A percentile compares a stretch with the other conserved stretches of the same genome.
These are phyloP conservation scores for Pachliopta kotzebuea DNA, from an alignment of 2,888 invertebrate genomes.

Conservation along the genomic window DNA sequence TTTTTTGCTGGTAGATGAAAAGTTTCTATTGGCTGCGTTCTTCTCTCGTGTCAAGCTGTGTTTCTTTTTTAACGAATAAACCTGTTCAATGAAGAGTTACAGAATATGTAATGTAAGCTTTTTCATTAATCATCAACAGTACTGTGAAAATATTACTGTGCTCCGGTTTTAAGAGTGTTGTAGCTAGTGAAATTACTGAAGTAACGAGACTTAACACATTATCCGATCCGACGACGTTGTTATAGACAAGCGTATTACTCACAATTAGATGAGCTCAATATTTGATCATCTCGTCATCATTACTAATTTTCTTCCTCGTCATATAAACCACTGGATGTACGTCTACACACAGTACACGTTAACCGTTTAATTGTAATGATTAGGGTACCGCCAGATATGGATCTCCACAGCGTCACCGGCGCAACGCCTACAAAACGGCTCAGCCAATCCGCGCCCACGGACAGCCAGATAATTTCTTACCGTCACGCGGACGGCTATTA, in stretches of 20 bases:
- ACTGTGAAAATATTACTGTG: no score
- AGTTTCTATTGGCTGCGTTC: constrained; percentile 17
- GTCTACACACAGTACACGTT: background rate
- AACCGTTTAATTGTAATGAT: constrained; percentile 14
- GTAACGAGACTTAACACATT: no score
- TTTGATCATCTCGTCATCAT: no score
- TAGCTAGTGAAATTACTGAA: no score
- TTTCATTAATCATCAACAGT: no score
- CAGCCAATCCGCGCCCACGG: constrained; percentile 14
- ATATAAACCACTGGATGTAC: background rate
- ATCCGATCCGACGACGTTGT: no score
- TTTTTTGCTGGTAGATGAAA: constrained; percentile 17
- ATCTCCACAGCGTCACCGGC: constrained; percentile 10
- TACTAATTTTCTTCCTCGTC: no score
- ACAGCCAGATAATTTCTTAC: constrained; percentile 5
- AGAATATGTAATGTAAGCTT: no score
- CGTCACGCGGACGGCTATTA: constrained; percentile 16
- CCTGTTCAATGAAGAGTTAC: background rate
- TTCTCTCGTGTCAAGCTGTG: background rate
- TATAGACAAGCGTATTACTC: no score
- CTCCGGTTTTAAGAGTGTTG: no score
- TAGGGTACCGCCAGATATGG: constrained; percentile 8
- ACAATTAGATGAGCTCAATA: no score
- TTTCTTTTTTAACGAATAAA: background rate
- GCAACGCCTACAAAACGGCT: constrained; percentile 10